These are phyloP conservation scores for Callochromis pleurospilus DNA, from an alignment of 2,113 vertebrate species.

Conservation along the genomic window DNA sequence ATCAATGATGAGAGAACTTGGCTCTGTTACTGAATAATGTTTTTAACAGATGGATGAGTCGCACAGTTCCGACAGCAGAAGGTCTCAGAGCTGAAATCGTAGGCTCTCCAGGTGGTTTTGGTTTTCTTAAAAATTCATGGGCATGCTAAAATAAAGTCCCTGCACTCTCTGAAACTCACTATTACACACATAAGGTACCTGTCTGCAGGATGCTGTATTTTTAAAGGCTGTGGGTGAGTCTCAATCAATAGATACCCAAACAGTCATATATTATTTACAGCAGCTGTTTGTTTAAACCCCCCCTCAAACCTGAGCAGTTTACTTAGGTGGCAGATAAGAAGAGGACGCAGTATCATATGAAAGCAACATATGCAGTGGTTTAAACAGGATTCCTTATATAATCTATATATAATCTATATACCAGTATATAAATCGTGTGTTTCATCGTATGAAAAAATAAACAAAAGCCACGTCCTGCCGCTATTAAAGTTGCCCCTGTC, in stretches of 20 bases:
- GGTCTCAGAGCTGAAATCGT: background rate
- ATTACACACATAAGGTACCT: background rate
- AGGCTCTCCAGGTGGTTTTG: background rate
- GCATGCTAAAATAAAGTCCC: background rate
- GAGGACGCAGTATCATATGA: too few species aligned
- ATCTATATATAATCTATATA: background rate
- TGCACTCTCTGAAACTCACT: background rate
- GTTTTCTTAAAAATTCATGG: background rate
- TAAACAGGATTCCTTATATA: background rate
- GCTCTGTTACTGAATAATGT: background rate
- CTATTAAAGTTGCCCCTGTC: background rate
- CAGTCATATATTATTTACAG: conserved; percentile 37
- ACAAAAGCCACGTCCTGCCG: background rate
- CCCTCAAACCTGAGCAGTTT: background rate
- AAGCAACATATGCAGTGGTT: background rate
- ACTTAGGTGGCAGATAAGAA: background rate
- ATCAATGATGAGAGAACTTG: conserved; percentile 1
- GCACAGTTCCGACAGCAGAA: background rate
- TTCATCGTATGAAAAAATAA: background rate
- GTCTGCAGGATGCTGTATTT: background rate
- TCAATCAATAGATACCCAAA: conserved; percentile 32
- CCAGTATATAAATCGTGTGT: background rate
- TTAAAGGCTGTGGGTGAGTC: background rate
- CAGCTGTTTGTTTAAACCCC: background rate
- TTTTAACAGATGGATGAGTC: background rate